Conservation (phyloP, 2,888 invertebrate genomes). For the Halictus quadricinctus region DNA sequence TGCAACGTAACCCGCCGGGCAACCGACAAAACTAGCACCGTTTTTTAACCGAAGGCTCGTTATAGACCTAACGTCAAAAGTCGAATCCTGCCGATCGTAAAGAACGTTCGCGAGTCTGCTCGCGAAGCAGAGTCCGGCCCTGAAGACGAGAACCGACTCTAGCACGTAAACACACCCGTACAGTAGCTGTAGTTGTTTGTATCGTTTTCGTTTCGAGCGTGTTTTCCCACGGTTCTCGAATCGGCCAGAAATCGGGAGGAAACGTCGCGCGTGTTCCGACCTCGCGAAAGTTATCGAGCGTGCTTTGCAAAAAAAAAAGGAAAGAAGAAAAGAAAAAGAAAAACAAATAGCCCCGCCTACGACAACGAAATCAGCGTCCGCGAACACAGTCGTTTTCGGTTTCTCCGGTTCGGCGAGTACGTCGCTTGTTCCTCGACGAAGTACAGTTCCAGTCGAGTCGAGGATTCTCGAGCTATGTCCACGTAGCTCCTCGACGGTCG, state of each 20-base stretch:
- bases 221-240: not conserved
- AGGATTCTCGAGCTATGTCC: not conserved
- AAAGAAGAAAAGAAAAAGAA: not conserved
- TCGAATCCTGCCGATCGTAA: conserved; percentile 50
- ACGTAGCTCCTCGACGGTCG: not conserved
- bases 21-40: conserved; percentile 38
- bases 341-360: not conserved
- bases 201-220: not conserved
- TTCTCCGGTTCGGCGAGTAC: not conserved
- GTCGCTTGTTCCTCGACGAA: not conserved
- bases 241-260: not conserved
- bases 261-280: not conserved
- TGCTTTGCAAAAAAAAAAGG: not conserved
- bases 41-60: conserved; percentile 61
- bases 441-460: not conserved
- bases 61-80: conserved; percentile 34
- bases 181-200: not conserved
- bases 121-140: not conserved
- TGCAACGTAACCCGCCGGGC: conserved; percentile 36
- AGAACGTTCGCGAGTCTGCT: conserved; percentile 11
- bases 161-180: conserved; percentile 1
- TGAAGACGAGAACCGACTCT: not conserved
- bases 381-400: not conserved
- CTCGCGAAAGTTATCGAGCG: not conserved
- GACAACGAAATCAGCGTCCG: conserved; percentile 2